Evolutionary conservation across 1,140 invertebrate species (phyloP).

Genomic region (Lasioglossum albipes): DNA sequence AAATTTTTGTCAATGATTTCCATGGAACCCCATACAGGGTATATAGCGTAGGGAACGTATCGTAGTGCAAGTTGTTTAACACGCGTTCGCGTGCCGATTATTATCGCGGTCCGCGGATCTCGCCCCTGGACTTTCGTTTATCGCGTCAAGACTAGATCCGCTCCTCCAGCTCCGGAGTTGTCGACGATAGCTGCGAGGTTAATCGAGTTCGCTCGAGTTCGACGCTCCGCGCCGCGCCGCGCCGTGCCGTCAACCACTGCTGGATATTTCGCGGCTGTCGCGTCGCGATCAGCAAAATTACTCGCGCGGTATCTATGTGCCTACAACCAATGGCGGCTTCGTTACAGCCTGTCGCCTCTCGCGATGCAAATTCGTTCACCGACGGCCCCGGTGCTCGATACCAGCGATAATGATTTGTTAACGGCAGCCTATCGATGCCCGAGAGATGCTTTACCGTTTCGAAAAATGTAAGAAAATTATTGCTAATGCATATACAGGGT

Average conservation of each 20-base stretch:
- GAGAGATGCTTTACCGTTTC: too few relatives aligned
- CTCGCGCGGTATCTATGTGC: background rate
- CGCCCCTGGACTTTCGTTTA: too few relatives aligned
- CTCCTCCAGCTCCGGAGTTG: too few relatives aligned
- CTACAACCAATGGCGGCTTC: conserved; percentile 1
- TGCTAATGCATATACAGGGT: too few relatives aligned
- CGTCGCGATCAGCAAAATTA: conserved; percentile 33
- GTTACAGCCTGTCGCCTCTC: conserved; percentile 28
- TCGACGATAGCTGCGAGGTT: too few relatives aligned
- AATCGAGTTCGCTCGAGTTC: too few relatives aligned
- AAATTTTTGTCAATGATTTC: too few relatives aligned
- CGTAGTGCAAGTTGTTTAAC: too few relatives aligned
- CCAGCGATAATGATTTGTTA: conserved; percentile 9
- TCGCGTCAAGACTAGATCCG: too few relatives aligned
- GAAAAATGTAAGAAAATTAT: too few relatives aligned
- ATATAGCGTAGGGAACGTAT: too few relatives aligned
- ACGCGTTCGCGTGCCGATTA: conserved; percentile 38
- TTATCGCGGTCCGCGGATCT: conserved; percentile 6
- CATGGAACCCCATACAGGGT: too few relatives aligned
- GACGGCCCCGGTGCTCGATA: conserved; percentile 24
- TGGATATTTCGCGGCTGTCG: background rate
- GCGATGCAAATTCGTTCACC: conserved; percentile 36
- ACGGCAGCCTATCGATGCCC: background rate
- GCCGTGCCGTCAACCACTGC: background rate
- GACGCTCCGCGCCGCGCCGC: background rate